Base-by-base conservation (phyloP, 2,113 vertebrate species). In the Calyptommatus sinebrachiatus region DNA sequence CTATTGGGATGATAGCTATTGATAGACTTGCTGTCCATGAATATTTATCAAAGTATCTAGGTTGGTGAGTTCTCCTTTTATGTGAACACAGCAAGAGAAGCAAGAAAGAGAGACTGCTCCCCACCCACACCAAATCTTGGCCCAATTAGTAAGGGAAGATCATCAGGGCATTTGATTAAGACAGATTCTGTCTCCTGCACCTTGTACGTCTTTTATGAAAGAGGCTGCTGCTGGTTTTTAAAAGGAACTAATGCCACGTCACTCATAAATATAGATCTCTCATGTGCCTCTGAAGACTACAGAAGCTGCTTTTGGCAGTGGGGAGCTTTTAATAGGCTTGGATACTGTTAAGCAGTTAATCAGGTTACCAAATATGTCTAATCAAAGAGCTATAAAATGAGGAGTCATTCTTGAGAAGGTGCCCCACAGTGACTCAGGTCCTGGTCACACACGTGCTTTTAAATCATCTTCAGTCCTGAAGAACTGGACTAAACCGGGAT, bases 311-410 rank as follows among this genome's bases (percentile, higher is more conserved):
- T 91, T 90, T 80, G 84, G 86, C 73, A 83, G 79, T 67, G 45
- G 73, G 22, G 81, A 65, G 81, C 86, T 93, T 91, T 88, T 89
- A 89, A 92, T 92, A 89, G 90, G 82, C 75, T 82, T 89, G 84
- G 71, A 57, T 76, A 76, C 31, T 71, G 83, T 75, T 91, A 92
- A 91, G 78, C 41, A 75, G 81, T 75, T 91, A 92, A 91, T 87
- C 72, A 0, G 65, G 65, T 88, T 92, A 87, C 78, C 35, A 48
- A 83, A 79, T 85, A 46, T 73, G 28, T 73, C 82, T 83, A 29
- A 65, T 50, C 60, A 73, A 70, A 76, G 83, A 83, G 66, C 71
- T 73, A 61, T 24, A 83, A 29, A 48, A 20, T 73, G 68, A 0
- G 5, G 78, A 72, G 70, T 83, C 53, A 20, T 53, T 31, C 73